These are phyloP conservation scores for Eptatretus burgeri DNA, from an alignment of 2,113 vertebrate genomes.

Conservation along the genomic window DNA sequence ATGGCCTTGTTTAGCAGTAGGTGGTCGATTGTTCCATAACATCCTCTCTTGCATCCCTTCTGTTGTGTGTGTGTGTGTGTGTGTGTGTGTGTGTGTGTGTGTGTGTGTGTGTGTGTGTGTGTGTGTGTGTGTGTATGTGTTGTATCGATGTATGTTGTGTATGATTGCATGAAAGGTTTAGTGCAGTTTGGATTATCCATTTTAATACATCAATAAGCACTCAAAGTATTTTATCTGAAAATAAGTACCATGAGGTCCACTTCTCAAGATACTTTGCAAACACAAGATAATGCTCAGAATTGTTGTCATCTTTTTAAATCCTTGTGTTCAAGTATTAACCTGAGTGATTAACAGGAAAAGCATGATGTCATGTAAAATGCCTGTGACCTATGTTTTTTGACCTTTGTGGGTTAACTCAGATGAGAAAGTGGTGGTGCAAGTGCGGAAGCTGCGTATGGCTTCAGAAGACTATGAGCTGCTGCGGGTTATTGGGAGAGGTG, in stretches of 20 bases:
- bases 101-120: neutral
- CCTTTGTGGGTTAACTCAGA: constrained; percentile 18
- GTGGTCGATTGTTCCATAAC: too few species aligned
- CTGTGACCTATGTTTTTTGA: too few species aligned
- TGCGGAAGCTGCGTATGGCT: constrained; percentile 68
- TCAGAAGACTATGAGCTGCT: constrained; percentile 93
- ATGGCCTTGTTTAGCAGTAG: too few species aligned
- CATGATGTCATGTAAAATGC: too few species aligned
- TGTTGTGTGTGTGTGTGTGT: neutral
- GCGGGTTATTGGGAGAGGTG: constrained; percentile 87
- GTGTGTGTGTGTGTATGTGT: neutral
- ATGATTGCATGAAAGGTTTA: too few species aligned
- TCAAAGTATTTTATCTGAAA: too few species aligned
- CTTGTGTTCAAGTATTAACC: neutral
- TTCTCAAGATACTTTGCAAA: neutral
- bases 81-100: neutral
- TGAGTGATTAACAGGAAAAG: too few species aligned
- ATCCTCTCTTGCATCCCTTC: too few species aligned
- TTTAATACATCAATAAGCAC: too few species aligned
- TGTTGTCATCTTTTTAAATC: neutral
- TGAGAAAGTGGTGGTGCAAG: constrained; percentile 53
- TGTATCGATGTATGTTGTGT: neutral
- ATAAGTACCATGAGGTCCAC: neutral
- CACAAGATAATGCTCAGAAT: neutral
- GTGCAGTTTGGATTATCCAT: too few species aligned